Base-by-base conservation (phyloP, 2,113 vertebrate genomes). In the Dissostichus mawsoni region DNA sequence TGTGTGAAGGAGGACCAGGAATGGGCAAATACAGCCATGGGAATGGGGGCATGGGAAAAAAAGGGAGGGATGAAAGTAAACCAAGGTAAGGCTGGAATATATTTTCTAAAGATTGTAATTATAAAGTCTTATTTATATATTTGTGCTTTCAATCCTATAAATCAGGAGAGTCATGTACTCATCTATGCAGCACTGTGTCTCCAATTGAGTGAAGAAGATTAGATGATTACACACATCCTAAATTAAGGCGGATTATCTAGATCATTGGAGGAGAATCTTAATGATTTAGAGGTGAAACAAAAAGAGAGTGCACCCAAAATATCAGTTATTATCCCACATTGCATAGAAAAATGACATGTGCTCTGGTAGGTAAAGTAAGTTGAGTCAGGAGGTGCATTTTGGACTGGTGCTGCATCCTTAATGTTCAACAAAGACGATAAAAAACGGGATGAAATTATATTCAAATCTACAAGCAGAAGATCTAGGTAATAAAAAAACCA, bases 41-140 rank as follows among this genome's bases (percentile, higher is more conserved):
- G 84, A 90, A 86, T 57, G 73, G 81, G 76, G 76, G 51, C 76
- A 71, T 68, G 76, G 76, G 85, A 75, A 67, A 62, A 76, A 55
- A 11, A 53, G 5, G 59, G 16, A 17, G 20, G 11, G 20, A 29
- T 23, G 41, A 7, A 17, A 47, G 41, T 0, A 25, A 75, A 33
- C 16, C 4, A 69, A 53, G 47, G 12, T 47, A n/a, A 61, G 13
- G 55, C 0, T 3, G 8, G 16, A 36, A 18, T 9, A 5, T 47
- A 23, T 56, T 44, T 18, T 6, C 14, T 29, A 68, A 56, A 33
- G 33, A n/a, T 44, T 48, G 3, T 3, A 33, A 51, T 18, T 52
- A 2, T 53, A 0, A 1, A 1, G 25, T 7, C 23, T 36, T 14
- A 11, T 8, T n/a, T 66, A 44, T 14, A 33, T 41, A 5, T 29